Evolutionary conservation across 2,797 vertebrate species (phyloP), one percentile per base, ranked within the genome.

Genomic region (Parauchenoglanis punctatus): DNA sequence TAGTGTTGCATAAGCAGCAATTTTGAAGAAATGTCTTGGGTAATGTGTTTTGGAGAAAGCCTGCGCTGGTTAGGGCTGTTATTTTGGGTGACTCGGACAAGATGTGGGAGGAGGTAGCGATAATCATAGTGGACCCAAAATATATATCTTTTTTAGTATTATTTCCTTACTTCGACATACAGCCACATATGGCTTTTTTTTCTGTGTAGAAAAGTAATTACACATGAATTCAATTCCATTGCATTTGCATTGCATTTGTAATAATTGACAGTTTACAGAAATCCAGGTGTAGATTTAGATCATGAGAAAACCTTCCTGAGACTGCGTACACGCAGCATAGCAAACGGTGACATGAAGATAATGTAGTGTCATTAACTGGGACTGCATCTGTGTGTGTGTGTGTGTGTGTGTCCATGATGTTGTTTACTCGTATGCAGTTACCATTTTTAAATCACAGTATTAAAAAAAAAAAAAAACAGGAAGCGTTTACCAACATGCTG

Each of bases 1-100:
- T 82, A 67, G 44, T 52, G 61, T 82, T 82, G 81, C 81, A 31
- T 82, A 67, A 82, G 81, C 61, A 82, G 81, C 25, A 12, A 28
- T 49, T 40, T 82, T 67, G 44, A 52, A 17, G 61, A 82, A 25
- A 82, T 67, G 59, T 65, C 25, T 49, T 2, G 40, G 25, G 77
- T 81, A 81, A 81, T 61, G 35, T 7, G 35, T 44, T 81, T 81
- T 13, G 58, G 81, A 82, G 10, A 25, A 65, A 82, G 56, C 78
- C 25, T 49, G 25, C 10, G 44, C 81, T 31, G 44, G 81, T 67
- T 82, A 65, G 44, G 28, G 81, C 23, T 35, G 54, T 81, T 81
- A 81, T 81, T 81, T 44, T n/a, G 35, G 56, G 77, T 0, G 23
- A 17, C 58, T 8, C 15, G 3, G 59, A 82, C 44, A 28, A 83